Base-by-base conservation (phyloP, 1,140 invertebrate genomes). In the Polyergus mexicanus region DNA sequence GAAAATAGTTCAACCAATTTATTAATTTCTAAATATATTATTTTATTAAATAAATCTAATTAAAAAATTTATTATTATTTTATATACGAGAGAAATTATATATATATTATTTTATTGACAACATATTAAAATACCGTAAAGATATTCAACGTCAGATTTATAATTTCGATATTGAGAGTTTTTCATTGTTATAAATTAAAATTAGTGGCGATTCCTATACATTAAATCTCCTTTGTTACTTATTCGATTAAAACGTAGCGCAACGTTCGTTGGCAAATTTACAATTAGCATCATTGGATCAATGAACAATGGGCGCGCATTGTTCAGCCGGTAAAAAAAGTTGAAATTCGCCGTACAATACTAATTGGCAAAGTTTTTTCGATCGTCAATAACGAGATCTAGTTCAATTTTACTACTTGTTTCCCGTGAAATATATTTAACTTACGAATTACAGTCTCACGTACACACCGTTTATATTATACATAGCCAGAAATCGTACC, bases 321-420 rank as follows among this genome's bases (percentile, higher is more conserved):
- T 56, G 65, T 69, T 69, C 65, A n/a, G 8, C 19, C 0, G 10
- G 32, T 10, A 54, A 16, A 80, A 19, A 80, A 80, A 80, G 65
- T 56, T 80, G n/a, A 56, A 69, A 69, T 80, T 44, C 51, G 2
- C 65, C 13, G 51, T 69, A 22, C 77, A 56, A 69, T 69, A 69
- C 77, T 80, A 80, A 80, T 80, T 80, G 77, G 77, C 77, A 80
- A 80, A 80, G 77, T 80, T 80, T 44, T 47, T 69, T 28, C 35
- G 22, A 41, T 80, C 77, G 51, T 80, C 65, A 69, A 80, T 80
- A 80, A 69, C 65, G 35, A 80, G 38, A 51, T 69, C 47, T 68
- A 54, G 19, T 66, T 47, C 65, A 56, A 80, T 80, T 80, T 51
- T 44, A 69, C 47, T 28, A 38, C 47, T 69, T 56, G 77, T 69